Evolutionary conservation across 2,113 vertebrate species (phyloP), one percentile per base, ranked within the genome.

Genomic region (Chloropsis hardwickii): DNA sequence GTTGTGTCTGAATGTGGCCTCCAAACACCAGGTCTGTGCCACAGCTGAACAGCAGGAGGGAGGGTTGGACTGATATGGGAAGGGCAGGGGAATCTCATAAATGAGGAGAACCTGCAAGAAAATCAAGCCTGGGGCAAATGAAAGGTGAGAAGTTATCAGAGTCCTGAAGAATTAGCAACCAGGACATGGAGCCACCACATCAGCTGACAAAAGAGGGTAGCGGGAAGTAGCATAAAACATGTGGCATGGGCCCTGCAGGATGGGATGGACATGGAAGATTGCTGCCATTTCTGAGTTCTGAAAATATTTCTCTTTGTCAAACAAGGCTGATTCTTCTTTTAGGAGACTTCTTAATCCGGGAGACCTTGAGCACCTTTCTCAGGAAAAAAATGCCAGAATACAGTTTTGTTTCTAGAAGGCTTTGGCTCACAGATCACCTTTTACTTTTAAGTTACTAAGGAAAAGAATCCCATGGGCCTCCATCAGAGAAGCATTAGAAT

Each of bases 171-270:
- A 65, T n/a, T 31, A 67, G n/a, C 2, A 2, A 48, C 0, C 5
- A 93, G 25, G 35, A 47, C 44, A 23, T 0, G 1, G 33, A 90
- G 51, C 78, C 51, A 27, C 6, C 0, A 0, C 0, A 6, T 71
- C 60, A 77, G 22, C 45, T 83, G 64, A 35, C 22, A 90, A 64
- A 83, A 39, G 58, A 73, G 33, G 5, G 11, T 25, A 53, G 13
- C 22, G 22, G 29, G 31, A 72, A 69, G 24, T 22, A 19, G 10
- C n/a, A 45, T 9, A 21, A 91, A 80, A 40, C 25, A 16, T 1
- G 7, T 20, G 40, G 37, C 60, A n/a, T 42, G 39, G 45, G 45
- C 37, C 73, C 57, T 69, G 58, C 22, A 57, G 48, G 27, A 18
- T 48, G 44, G 12, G 8, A 37, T 16, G 37, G 57, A n/a, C 20